phyloP scores from a whole-genome alignment of 2,888 invertebrate species.

The Dryobotodes eremita region DNA sequence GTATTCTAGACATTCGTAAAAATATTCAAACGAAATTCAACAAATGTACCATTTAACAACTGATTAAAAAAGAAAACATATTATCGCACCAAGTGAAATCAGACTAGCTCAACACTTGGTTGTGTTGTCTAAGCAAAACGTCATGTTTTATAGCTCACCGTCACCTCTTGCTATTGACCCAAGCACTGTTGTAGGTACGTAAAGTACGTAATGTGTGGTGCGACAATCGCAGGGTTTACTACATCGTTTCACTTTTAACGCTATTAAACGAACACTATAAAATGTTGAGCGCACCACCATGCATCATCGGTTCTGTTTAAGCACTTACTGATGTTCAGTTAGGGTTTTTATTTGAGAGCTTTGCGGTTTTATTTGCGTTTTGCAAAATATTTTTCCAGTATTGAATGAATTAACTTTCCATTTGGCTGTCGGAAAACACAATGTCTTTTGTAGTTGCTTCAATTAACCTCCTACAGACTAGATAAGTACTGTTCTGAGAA shows the following conservation, averaged over 20 bases:
- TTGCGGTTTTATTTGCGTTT: conserved; percentile 5
- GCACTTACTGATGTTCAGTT: conserved; percentile 62
- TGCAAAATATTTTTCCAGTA: neutral
- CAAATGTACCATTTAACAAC: neutral
- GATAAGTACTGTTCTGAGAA: too few species aligned
- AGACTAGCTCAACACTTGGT: conserved; percentile 17
- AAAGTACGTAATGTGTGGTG: conserved; percentile 74
- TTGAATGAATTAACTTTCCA: fast-evolving
- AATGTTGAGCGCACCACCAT: conserved; percentile 74
- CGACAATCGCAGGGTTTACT: conserved; percentile 82
- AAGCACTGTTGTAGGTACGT: conserved; percentile 65
- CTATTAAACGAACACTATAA: conserved; percentile 80
- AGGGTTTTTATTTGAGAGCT: conserved; percentile 53
- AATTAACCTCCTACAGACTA: neutral
- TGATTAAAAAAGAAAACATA: neutral
- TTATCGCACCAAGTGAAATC: conserved; percentile 11
- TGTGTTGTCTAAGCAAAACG: conserved; percentile 51
- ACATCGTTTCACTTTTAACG: conserved; percentile 84
- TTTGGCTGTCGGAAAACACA: neutral
- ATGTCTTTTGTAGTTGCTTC: neutral
- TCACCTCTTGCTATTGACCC: conserved; percentile 69
- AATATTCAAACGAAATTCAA: neutral
- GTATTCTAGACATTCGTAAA: neutral
- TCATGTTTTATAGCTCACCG: conserved; percentile 60
- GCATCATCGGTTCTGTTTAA: conserved; percentile 76